Evolutionary conservation across 2,113 vertebrate genomes (phyloP).

Genomic region (Colistium nudipinnis): DNA sequence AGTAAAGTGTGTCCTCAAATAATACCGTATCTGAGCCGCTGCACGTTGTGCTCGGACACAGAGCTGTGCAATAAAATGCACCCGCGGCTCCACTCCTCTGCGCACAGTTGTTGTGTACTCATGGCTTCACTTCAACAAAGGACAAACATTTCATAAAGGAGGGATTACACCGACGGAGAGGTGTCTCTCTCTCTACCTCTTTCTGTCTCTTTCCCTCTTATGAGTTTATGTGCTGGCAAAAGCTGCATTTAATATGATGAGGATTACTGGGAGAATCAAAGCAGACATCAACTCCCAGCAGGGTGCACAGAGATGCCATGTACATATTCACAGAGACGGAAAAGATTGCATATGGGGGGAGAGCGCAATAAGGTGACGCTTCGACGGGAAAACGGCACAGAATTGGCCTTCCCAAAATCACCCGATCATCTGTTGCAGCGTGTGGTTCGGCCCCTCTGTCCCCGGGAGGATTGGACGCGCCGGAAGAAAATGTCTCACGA

Average conservation of each 20-base stretch:
- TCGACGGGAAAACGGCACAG: neutral
- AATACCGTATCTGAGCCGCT: neutral
- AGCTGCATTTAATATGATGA: slow-evolving; percentile 60
- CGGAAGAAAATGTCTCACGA: too few species aligned
- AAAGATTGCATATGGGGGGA: neutral
- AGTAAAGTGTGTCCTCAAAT: neutral
- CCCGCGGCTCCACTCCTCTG: slow-evolving; percentile 31
- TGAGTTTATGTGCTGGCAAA: slow-evolving; percentile 19
- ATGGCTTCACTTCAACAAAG: slow-evolving; percentile 38
- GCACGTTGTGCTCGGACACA: neutral
- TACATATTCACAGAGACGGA: slow-evolving; percentile 43
- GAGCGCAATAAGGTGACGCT: slow-evolving; percentile 6
- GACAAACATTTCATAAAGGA: slow-evolving; percentile 72
- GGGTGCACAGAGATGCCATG: slow-evolving; percentile 17
- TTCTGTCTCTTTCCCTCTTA: slow-evolving; percentile 23
- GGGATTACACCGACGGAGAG: slow-evolving; percentile 63
- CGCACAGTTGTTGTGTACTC: slow-evolving; percentile 44
- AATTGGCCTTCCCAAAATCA: neutral
- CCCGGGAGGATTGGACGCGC: too few species aligned
- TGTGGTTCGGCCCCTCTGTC: neutral
- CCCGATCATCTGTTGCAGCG: neutral
- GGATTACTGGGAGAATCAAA: slow-evolving; percentile 59
- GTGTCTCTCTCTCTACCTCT: slow-evolving; percentile 11
- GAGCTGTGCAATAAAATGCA: slow-evolving; percentile 30
- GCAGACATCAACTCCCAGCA: slow-evolving; percentile 50